These are phyloP conservation scores for Thamnophis sirtalis DNA, from an alignment of 2,113 vertebrate genomes.

Conservation along the genomic window DNA sequence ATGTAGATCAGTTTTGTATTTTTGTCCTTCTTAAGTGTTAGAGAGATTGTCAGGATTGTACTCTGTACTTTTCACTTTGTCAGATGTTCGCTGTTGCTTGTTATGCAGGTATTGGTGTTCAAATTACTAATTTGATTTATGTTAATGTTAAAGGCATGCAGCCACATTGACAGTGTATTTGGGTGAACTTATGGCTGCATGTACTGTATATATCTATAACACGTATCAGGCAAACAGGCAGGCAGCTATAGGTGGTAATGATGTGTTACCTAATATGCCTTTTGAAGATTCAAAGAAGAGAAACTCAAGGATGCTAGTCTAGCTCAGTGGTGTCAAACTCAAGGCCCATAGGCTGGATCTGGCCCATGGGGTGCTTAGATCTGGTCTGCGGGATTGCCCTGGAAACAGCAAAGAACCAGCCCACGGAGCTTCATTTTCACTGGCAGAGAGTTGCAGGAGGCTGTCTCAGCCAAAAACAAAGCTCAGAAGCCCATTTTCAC, in stretches of 20 bases:
- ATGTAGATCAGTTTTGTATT: neutral
- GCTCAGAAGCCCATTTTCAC: no score
- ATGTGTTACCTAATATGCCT: neutral
- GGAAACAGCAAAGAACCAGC: no score
- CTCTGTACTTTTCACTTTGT: neutral
- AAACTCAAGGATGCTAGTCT: neutral
- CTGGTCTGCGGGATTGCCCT: no score
- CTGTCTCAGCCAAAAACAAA: no score
- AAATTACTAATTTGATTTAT: no score
- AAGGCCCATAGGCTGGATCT: no score
- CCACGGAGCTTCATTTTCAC: no score
- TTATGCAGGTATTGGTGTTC: neutral
- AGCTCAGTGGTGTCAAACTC: neutral
- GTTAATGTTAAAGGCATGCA: neutral
- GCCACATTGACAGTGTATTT: neutral
- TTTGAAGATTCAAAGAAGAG: neutral
- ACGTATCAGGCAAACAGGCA: neutral
- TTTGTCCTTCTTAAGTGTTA: neutral
- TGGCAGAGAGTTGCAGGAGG: no score
- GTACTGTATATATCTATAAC: no score
- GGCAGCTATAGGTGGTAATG: neutral
- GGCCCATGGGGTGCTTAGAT: no score
- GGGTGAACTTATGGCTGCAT: neutral
- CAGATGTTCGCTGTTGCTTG: neutral
- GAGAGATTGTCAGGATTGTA: neutral